phyloP scores from a whole-genome alignment of 2,797 vertebrate species.

The Eulemur mongoz region DNA sequence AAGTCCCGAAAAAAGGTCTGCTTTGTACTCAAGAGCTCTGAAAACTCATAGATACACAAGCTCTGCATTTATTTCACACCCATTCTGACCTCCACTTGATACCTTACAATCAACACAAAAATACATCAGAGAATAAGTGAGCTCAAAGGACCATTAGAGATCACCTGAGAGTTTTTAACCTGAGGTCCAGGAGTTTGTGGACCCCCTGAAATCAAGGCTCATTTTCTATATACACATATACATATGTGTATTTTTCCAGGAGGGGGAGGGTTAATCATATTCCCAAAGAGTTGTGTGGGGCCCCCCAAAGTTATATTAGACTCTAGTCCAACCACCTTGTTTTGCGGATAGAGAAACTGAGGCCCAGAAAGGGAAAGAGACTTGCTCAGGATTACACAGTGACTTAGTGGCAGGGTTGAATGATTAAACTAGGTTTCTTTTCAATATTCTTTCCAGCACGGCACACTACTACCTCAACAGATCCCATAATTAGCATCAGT shows the following conservation, averaged over 20 bases:
- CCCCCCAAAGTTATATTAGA: not conserved
- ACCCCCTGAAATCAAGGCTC: not conserved
- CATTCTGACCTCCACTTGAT: not conserved
- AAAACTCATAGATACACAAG: not conserved
- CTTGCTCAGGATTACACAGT: not conserved
- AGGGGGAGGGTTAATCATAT: not conserved
- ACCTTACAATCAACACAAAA: conserved; percentile 29
- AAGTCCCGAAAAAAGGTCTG: not conserved
- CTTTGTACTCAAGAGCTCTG: conserved; percentile 5
- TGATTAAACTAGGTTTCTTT: conserved; percentile 1
- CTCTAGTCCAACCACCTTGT: conserved; percentile 5
- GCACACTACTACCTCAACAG: not conserved
- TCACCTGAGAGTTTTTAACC: not conserved
- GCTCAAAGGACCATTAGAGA: not conserved
- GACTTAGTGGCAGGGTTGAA: not conserved
- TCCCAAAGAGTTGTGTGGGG: not conserved
- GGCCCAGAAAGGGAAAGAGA: not conserved
- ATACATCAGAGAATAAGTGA: not conserved
- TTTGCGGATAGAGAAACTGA: not conserved
- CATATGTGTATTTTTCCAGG: conserved; percentile 1
- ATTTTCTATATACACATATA: not conserved
- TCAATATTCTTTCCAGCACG: not conserved
- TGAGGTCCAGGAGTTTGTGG: not conserved
- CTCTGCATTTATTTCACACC: conserved; percentile 12
- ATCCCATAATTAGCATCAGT: conserved; percentile 38